Evolutionary conservation across 37 sponge, comb jelly and placozoan genomes (phyloP).

Genomic region (Eunapius fragilis): DNA sequence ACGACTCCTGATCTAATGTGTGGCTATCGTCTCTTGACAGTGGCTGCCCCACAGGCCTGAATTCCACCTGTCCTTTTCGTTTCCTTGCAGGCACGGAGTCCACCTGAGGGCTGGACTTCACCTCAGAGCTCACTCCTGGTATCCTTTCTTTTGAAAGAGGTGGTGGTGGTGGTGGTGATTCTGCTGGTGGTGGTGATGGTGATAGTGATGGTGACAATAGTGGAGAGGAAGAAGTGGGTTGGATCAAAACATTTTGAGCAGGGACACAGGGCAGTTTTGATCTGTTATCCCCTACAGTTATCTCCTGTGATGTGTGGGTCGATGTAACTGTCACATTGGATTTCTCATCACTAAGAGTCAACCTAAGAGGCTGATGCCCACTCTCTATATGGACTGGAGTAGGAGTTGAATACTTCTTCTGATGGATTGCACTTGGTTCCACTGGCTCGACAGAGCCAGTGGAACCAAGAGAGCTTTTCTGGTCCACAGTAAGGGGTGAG

Average conservation of each 20-base stretch:
- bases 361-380: not conserved
- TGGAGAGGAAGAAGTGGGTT: not conserved
- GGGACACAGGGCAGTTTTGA: too few relatives aligned
- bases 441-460: not conserved
- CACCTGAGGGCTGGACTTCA: too few relatives aligned
- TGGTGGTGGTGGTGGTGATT: not conserved
- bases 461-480: not conserved
- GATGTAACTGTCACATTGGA: not conserved
- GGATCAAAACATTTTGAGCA: too few relatives aligned
- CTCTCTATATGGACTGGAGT: not conserved
- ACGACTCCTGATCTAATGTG: not conserved
- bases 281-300: too few relatives aligned
- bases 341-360: not conserved
- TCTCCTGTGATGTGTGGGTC: not conserved
- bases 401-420: not conserved
- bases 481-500: not conserved
- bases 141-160: not conserved
- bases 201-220: not conserved
- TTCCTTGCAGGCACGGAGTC: too few relatives aligned
- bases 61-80: too few relatives aligned
- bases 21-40: not conserved
- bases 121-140: too few relatives aligned
- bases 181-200: not conserved
- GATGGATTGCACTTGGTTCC: too few relatives aligned
- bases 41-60: not conserved